phyloP scores from a whole-genome alignment of 2,113 vertebrate genomes.

The Brienomyrus longianalis region DNA sequence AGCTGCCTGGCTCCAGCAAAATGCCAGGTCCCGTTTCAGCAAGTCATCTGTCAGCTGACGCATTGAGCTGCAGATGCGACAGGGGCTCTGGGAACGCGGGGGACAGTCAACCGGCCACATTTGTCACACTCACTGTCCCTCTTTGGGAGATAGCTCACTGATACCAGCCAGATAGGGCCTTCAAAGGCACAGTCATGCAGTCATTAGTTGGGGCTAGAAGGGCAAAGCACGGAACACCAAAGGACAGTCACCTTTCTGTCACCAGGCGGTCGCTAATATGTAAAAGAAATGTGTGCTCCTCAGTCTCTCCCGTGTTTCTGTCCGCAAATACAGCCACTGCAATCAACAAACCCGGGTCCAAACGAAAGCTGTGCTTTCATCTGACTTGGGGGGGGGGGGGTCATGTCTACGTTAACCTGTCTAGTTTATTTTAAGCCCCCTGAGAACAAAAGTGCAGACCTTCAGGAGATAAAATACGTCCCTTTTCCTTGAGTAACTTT shows the following conservation, averaged over 20 bases:
- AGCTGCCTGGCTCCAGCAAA: constrained; percentile 16
- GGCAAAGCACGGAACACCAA: not conserved
- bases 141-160: not conserved
- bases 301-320: not conserved
- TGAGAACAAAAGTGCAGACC: not conserved
- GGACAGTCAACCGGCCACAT: not conserved
- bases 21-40: constrained; percentile 33
- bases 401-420: not conserved
- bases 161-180: not conserved
- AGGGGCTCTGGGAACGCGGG: not conserved
- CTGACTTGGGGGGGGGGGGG: too few relatives aligned
- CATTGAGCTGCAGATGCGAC: constrained; percentile 18
- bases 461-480: not conserved
- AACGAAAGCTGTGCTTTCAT: not conserved
- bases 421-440: not conserved
- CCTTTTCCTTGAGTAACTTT: not conserved
- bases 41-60: constrained; percentile 19
- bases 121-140: not conserved
- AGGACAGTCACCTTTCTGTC: not conserved
- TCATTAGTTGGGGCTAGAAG: not conserved
- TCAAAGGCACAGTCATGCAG: not conserved
- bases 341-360: not conserved
- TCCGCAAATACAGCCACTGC: not conserved
- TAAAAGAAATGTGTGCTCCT: not conserved
- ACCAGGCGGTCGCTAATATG: too few relatives aligned